phyloP scores from a whole-genome alignment of 1,140 invertebrate species.

The Zaprionus ornatus region DNA sequence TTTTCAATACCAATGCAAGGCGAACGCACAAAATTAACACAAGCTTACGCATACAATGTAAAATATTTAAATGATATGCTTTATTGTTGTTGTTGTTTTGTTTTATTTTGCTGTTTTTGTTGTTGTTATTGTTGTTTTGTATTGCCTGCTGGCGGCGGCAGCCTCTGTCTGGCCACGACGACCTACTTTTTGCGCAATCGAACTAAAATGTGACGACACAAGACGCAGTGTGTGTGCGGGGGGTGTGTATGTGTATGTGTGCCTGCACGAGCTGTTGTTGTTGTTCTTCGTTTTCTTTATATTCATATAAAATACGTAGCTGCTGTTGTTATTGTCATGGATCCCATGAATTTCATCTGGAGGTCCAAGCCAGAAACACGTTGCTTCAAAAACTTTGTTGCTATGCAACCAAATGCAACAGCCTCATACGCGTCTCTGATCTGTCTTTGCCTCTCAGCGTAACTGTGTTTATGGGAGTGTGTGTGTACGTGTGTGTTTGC shows the following conservation, averaged over 20 bases:
- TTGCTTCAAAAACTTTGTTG: slow-evolving; percentile 23
- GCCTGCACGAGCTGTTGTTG: slow-evolving; percentile 5
- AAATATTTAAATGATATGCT: slow-evolving; percentile 78
- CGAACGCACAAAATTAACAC: slow-evolving; percentile 58
- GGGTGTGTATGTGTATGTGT: slow-evolving; percentile 15
- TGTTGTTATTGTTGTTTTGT: slow-evolving; percentile 26
- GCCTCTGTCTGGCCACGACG: slow-evolving; percentile 70
- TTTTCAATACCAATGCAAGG: slow-evolving; percentile 64
- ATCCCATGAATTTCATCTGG: slow-evolving; percentile 19
- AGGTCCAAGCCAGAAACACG: slow-evolving; percentile 15
- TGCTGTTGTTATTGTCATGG: slow-evolving; percentile 19
- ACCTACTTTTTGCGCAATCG: slow-evolving; percentile 80
- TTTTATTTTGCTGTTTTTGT: slow-evolving; percentile 32
- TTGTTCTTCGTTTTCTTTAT: slow-evolving; percentile 31
- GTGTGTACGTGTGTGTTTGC: neutral
- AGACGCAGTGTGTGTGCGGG: slow-evolving; percentile 11
- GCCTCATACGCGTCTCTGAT: slow-evolving; percentile 4
- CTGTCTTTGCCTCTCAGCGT: neutral
- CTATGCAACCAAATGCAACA: slow-evolving; percentile 40
- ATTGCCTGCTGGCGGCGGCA: slow-evolving; percentile 32
- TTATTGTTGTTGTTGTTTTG: slow-evolving; percentile 56
- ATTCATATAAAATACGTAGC: slow-evolving; percentile 30
- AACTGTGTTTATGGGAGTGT: slow-evolving; percentile 1
- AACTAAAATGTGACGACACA: slow-evolving; percentile 68
- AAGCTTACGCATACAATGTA: slow-evolving; percentile 55